These are phyloP conservation scores for Mesorhabditis belari DNA, from an alignment of 2,888 invertebrate species.

Conservation along the genomic window DNA sequence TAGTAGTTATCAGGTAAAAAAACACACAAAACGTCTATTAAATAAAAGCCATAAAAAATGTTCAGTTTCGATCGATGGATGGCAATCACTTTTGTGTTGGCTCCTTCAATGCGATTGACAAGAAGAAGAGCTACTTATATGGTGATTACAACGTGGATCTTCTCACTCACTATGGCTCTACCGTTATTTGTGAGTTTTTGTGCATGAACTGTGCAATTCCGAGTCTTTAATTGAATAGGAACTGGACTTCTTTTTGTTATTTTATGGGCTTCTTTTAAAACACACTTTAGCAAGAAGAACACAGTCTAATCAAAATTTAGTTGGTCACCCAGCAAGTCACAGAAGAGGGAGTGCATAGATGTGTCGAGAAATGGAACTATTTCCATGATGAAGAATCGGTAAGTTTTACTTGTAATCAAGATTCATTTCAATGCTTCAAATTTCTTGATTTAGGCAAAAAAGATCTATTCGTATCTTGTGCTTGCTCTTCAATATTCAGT, in stretches of 20 bases:
- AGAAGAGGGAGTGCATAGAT: background rate
- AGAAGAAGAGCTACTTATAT: slow-evolving; percentile 37
- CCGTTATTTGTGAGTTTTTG: slow-evolving; percentile 25
- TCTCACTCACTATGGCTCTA: slow-evolving; percentile 40
- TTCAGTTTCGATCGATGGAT: slow-evolving; percentile 50
- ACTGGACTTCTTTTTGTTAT: too few relatives aligned
- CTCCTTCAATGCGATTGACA: slow-evolving; percentile 42
- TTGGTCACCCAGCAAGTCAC: background rate
- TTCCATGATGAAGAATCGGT: background rate
- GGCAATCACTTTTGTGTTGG: slow-evolving; percentile 50
- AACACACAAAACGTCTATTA: background rate
- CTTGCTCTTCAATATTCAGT: slow-evolving; percentile 50
- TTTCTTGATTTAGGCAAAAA: slow-evolving; percentile 23
- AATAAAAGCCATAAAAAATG: slow-evolving; percentile 2
- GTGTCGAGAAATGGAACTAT: slow-evolving; percentile 2
- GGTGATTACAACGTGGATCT: slow-evolving; percentile 45
- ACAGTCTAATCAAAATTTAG: background rate
- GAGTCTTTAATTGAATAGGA: background rate
- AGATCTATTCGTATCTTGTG: slow-evolving; percentile 37
- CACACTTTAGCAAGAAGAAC: background rate
- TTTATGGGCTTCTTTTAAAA: background rate
- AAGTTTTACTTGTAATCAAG: too few relatives aligned
- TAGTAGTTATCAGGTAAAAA: slow-evolving; percentile 54
- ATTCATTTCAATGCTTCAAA: too few relatives aligned
- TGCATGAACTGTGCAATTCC: background rate